Evolutionary conservation across 2,797 vertebrate genomes (phyloP).

Genomic region (Labeo calbasu): DNA sequence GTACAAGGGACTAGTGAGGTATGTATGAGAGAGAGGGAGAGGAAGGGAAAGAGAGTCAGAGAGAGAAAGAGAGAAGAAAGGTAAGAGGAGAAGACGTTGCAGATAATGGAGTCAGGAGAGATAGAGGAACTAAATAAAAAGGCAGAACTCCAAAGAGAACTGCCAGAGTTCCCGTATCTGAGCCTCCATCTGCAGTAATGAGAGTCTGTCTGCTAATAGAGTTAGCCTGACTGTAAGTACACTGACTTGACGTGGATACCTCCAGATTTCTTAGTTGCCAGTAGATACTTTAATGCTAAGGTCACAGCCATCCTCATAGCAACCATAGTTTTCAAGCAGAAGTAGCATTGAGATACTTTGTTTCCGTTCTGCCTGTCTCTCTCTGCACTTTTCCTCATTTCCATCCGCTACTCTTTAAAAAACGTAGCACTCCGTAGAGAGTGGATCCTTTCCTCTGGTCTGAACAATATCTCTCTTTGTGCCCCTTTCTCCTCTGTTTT

Average conservation of each 20-base stretch:
- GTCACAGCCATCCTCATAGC: constrained; percentile 58
- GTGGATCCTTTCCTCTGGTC: constrained; percentile 29
- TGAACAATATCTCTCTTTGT: constrained; percentile 51
- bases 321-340: constrained; percentile 14
- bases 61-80: not conserved
- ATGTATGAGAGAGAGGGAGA: not conserved
- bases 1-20: not conserved
- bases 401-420: constrained; percentile 33
- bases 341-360: constrained; percentile 30
- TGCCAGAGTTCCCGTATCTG: constrained; percentile 34
- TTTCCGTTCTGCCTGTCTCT: not conserved
- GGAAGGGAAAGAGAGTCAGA: not conserved
- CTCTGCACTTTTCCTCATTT: constrained; percentile 35
- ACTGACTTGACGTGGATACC: constrained; percentile 15
- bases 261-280: not conserved
- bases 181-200: constrained; percentile 26
- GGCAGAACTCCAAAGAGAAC: constrained; percentile 7
- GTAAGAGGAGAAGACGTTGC: constrained; percentile 6
- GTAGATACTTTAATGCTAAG: constrained; percentile 54
- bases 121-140: constrained; percentile 27
- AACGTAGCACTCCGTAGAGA: constrained; percentile 20
- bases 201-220: constrained; percentile 26
- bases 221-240: constrained; percentile 10
- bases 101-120: constrained; percentile 16
- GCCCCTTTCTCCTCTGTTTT: constrained; percentile 52